Base-by-base conservation (phyloP, 2,888 invertebrate species). In the Argyra leucocephala region DNA sequence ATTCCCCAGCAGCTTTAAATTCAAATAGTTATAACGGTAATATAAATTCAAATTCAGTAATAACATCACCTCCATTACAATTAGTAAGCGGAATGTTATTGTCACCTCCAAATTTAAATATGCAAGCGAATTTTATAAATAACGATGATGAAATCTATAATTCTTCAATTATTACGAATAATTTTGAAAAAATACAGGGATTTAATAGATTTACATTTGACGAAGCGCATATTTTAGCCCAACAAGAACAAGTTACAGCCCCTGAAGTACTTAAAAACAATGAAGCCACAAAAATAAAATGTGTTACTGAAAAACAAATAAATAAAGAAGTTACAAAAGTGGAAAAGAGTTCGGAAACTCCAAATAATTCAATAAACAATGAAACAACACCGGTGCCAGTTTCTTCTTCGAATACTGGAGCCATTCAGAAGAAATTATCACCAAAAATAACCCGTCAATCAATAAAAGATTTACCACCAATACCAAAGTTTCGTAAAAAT, bases 401-500 rank as follows among this genome's bases (percentile, higher is more conserved):
- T n/a, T 66, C 36, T 72, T 70, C 60, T 66, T 73, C 12, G 73
- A 74, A 62, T 18, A n/a, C 37, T 73, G 82, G 67, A n/a, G 57
- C n/a, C 21, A 63, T 24, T n/a, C 22, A 26, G 37, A 24, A 81
- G 82, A 67, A 81, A 81, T 74, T 48, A 12, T n/a, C 67, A 69
- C 81, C 82, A 2, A 84, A 83, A 76, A 85, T 85, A 24, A 86
- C 85, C 9, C 77, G 85, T 36, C 85, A 85, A 74, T 83, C 84
- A 18, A 84, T 86, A 10, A 82, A 85, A 57, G 85, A 86, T 69
- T 72, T 86, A 68, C 85, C 86, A 12, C 84, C 84, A 73, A 86
- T 86, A 72, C 86, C 86, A 21, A 83, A 83, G 69, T 85, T 82
- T 67, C 76, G 77, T 1, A 79, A 76, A 64, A 78, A 78, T 26